phyloP scores from a whole-genome alignment of 2,113 vertebrate species.

The Sciurus niger region DNA sequence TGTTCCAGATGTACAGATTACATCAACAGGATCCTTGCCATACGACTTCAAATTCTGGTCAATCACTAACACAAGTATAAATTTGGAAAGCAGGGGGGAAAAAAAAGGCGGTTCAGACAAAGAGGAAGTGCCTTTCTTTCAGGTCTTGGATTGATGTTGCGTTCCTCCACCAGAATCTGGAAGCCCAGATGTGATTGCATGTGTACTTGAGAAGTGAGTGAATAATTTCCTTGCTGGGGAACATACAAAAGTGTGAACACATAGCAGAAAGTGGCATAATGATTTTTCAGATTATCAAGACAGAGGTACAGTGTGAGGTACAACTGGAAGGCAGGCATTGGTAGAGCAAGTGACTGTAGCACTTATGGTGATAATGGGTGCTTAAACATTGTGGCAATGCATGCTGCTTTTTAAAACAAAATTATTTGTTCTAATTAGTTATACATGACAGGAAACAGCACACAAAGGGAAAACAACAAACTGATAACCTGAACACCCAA shows the following conservation, averaged over 20 bases:
- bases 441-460: not conserved
- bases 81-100: not conserved
- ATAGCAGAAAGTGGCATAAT: not conserved
- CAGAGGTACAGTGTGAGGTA: not conserved
- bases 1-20: not conserved
- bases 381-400: not conserved
- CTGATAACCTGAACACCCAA: not conserved
- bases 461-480: not conserved
- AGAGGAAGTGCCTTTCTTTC: not conserved
- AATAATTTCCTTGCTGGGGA: not conserved
- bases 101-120: not conserved
- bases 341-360: not conserved
- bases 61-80: not conserved
- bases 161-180: not conserved
- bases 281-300: not conserved
- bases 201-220: not conserved
- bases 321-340: not conserved
- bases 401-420: not conserved
- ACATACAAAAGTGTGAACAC: not conserved
- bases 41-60: not conserved
- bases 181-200: not conserved
- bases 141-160: not conserved
- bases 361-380: not conserved
- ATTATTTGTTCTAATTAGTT: not conserved
- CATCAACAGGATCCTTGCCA: not conserved